Evolutionary conservation across 2,113 vertebrate species (phyloP), one percentile per base, ranked within the genome.

Genomic region (Setophaga petechia): DNA sequence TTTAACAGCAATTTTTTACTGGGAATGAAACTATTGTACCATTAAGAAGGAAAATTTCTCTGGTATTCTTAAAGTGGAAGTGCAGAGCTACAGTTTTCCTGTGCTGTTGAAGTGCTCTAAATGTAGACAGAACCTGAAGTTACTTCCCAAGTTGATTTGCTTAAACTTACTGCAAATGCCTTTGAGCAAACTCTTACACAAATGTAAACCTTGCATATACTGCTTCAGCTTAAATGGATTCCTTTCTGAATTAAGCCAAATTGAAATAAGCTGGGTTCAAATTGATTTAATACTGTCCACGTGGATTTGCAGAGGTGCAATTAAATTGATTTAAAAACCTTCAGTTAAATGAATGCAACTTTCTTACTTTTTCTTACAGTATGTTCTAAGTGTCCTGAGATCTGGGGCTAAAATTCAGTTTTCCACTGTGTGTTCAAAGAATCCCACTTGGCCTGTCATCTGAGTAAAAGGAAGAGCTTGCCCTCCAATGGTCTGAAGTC

Each of bases 181-280:
- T 84, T 87, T 76, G 41, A 76, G 62, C 37, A 35, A 35, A 58
- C 28, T 46, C 10, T 49, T 82, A 49, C 46, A 69, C 49, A 87
- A 90, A 84, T 57, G 15, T 65, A 84, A 91, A 81, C n/a, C 57
- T 81, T 90, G 69, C 69, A 61, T 78, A n/a, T 68, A 82, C 58
- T 79, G 49, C 62, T 95, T 74, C 43, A 81, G 24, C 58, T 87
- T 92, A 87, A 86, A 92, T 65, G 67, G 91, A 84, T 94, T 94
- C 82, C 47, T 95, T 72, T 89, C 61, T 89, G 95, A 94, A 92
- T 89, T 96, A 95, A 89, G 44, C 41, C n/a, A 68, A 94, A 91
- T 10, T 84, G 80, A 87, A 94, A 68, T 87, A 89, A 92, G 44
- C 25, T 2, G 15, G 66, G 61, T 87, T 87, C 58, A 95, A 91